Base-by-base conservation (phyloP, 2,113 vertebrate genomes). In the Porphyrio hochstetteri region DNA sequence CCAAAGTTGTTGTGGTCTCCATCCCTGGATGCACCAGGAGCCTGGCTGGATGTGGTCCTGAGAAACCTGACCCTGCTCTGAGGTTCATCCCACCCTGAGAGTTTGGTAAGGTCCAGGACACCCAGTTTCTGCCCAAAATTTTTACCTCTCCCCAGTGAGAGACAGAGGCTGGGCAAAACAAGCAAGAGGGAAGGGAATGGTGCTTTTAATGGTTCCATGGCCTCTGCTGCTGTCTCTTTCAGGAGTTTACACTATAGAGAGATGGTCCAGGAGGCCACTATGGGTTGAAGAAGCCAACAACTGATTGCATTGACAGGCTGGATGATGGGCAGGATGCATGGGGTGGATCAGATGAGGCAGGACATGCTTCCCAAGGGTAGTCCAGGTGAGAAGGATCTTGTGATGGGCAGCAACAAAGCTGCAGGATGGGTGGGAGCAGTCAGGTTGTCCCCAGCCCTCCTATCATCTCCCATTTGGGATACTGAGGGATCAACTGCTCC, bases 161-260 rank as follows among this genome's bases (percentile, higher is more conserved):
- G 31, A 7, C 36, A 44, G 36, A 85, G 25, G 40, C 56, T 27
- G 25, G 13, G 50, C 21, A 64, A 69, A 80, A 48, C 3, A 10
- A 35, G 48, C 10, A 16, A 12, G 28, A 64, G n/a, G 14, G 31
- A 10, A 74, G 12, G n/a, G 23, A 57, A 35, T 38, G 17, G 52
- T 16, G 8, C 12, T 33, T 10, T 48, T 23, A 48, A 48, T 20
- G 11, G 16, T 9, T 31, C 12, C 28, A 16, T 6, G 28, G 13
- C 29, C 57, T 44, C 33, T 7, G 7, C 60, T 40, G 13, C 16
- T 20, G 2, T 3, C 10, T 63, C 31, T 17, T 56, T 4, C 12
- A 4, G 77, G 65, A 82, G 11, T 25, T 70, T 27, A 7, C 19
- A 78, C 55, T 2, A 0, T 1, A 7, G 1, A 14, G 65, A 70